These are phyloP conservation scores for Ptyas mucosa DNA, from an alignment of 2,113 vertebrate species.

Conservation along the genomic window DNA sequence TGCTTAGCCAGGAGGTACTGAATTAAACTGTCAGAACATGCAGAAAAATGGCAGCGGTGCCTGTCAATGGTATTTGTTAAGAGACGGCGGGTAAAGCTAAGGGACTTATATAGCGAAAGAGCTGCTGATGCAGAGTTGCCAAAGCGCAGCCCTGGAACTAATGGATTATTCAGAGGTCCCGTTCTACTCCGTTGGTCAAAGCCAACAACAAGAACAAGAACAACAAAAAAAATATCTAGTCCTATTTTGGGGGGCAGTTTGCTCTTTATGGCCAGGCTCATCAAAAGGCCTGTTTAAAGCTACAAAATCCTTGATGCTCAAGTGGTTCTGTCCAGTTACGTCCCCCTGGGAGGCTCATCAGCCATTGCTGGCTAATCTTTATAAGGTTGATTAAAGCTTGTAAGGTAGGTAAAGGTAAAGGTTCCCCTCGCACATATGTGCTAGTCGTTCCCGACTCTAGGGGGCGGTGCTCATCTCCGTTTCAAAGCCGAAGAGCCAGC, in stretches of 20 bases:
- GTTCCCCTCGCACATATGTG: no score
- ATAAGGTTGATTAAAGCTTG: not conserved
- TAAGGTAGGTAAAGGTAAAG: no score
- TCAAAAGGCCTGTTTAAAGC: slow-evolving; percentile 70
- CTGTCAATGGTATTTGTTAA: slow-evolving; percentile 82
- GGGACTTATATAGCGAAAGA: slow-evolving; percentile 75
- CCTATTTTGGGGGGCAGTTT: slow-evolving; percentile 73
- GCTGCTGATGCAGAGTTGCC: slow-evolving; percentile 73
- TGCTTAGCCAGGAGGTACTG: slow-evolving; percentile 76
- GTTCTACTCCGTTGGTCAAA: slow-evolving; percentile 83
- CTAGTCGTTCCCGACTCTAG: no score
- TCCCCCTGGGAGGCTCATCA: slow-evolving; percentile 41
- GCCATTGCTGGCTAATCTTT: not conserved
- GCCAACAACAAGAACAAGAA: slow-evolving; percentile 67
- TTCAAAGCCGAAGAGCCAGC: no score
- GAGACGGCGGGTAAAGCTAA: slow-evolving; percentile 69
- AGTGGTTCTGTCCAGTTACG: slow-evolving; percentile 48
- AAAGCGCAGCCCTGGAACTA: slow-evolving; percentile 80
- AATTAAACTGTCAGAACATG: slow-evolving; percentile 84
- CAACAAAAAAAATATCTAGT: slow-evolving; percentile 59
- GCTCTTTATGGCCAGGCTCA: slow-evolving; percentile 75
- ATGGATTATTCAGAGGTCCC: slow-evolving; percentile 80
- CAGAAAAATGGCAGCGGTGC: slow-evolving; percentile 75
- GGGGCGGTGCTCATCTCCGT: no score
- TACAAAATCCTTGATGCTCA: slow-evolving; percentile 58